Evolutionary conservation across 2,888 invertebrate species (phyloP).

Genomic region (Mechanitis mazaeus): DNA sequence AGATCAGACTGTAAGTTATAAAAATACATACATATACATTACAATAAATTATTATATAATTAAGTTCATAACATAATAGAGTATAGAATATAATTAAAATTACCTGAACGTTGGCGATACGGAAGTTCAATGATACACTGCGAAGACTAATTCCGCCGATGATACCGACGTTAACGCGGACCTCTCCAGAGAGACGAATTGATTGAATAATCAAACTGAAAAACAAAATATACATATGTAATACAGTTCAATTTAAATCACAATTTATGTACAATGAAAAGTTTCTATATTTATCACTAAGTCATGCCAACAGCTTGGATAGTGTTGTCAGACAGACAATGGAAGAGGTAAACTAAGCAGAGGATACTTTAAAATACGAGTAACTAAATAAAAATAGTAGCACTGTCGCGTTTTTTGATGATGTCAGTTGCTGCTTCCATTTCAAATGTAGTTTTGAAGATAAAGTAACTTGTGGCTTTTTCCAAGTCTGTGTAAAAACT

Average conservation of each 20-base stretch:
- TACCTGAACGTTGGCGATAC: neutral
- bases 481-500: no score
- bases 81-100: neutral
- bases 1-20: slow-evolving; percentile 19
- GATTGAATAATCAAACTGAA: slow-evolving; percentile 40
- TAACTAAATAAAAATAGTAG: no score
- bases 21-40: neutral
- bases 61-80: neutral
- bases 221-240: neutral
- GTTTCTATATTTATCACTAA: no score
- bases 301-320: neutral
- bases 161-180: slow-evolving; percentile 36
- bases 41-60: neutral
- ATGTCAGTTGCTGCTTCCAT: no score
- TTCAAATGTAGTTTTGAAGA: no score
- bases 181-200: slow-evolving; percentile 35
- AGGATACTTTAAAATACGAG: no score
- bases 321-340: no score
- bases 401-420: no score
- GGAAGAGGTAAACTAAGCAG: no score
- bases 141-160: slow-evolving; percentile 48
- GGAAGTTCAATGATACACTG: slow-evolving; percentile 37
- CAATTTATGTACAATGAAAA: no score
- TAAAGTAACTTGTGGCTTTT: no score
- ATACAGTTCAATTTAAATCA: no score